phyloP scores from a whole-genome alignment of 2,797 vertebrate genomes.

The Bovichtus diacanthus region DNA sequence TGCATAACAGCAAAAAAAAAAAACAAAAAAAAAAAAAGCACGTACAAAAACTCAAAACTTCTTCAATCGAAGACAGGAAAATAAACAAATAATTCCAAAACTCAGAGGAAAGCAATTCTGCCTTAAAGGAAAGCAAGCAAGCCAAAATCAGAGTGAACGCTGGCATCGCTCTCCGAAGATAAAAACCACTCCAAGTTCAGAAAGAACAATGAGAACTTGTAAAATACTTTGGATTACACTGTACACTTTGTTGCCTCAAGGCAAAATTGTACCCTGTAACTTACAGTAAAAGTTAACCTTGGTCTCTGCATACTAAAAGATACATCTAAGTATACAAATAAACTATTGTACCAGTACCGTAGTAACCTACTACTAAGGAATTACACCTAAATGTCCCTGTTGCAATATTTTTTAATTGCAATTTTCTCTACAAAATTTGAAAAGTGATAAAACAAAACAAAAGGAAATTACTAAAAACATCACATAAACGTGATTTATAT shows the following conservation, averaged over 20 bases:
- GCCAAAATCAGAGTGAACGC: slow-evolving; percentile 30
- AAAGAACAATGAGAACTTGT: slow-evolving; percentile 38
- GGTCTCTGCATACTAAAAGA: not conserved
- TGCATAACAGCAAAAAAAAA: slow-evolving; percentile 26
- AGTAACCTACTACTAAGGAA: not conserved
- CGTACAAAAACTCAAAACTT: slow-evolving; percentile 29
- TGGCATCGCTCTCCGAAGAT: slow-evolving; percentile 30
- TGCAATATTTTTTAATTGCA: not conserved
- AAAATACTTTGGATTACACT: slow-evolving; percentile 19
- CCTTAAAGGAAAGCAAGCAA: slow-evolving; percentile 34
- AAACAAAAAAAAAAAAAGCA: slow-evolving; percentile 17
- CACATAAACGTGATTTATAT: not conserved
- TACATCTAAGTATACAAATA: not conserved
- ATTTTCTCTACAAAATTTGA: not conserved
- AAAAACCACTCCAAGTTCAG: slow-evolving; percentile 35
- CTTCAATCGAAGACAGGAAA: slow-evolving; percentile 32
- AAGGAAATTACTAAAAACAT: not conserved
- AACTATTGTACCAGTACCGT: not conserved
- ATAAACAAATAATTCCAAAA: slow-evolving; percentile 38
- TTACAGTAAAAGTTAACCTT: slow-evolving; percentile 17
- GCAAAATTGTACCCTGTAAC: slow-evolving; percentile 19
- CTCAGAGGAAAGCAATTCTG: slow-evolving; percentile 42
- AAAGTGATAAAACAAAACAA: not conserved
- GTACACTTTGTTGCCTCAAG: slow-evolving; percentile 30
- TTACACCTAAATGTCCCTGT: not conserved